Percentiles rank a stretch among this genome's conserved stretches.
These are phyloP conservation scores for Polietes domitor DNA, from an alignment of 2,888 invertebrate species.

Conservation along the genomic window DNA sequence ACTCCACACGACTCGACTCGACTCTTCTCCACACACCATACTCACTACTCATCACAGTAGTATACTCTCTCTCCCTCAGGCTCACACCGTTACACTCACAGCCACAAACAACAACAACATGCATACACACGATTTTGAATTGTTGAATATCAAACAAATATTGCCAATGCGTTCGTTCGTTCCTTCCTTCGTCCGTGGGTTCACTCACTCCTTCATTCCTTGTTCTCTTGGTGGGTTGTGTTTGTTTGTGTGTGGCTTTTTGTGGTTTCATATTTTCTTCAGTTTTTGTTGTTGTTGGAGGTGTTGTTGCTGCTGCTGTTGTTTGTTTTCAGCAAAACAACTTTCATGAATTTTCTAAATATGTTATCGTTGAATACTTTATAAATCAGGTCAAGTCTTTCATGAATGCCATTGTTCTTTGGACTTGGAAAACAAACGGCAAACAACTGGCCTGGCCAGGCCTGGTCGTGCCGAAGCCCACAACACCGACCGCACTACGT, in stretches of 20 bases:
- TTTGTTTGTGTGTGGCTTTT: conserved; percentile 18
- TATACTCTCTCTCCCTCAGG: background rate
- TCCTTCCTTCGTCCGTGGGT: background rate
- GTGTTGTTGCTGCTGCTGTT: background rate
- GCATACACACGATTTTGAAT: conserved; percentile 8
- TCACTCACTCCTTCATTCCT: background rate
- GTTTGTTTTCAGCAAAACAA: conserved; percentile 12
- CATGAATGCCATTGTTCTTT: conserved; percentile 42
- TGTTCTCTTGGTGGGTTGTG: background rate
- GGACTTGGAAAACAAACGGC: conserved; percentile 17
- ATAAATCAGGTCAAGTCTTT: conserved; percentile 60
- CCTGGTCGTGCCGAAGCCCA: too few species aligned
- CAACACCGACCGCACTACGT: background rate
- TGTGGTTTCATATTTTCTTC: conserved; percentile 39
- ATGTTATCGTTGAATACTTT: conserved; percentile 46
- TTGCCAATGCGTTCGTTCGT: conserved; percentile 33
- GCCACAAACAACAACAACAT: background rate
- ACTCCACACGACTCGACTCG: too few species aligned
- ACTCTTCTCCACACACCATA: too few species aligned
- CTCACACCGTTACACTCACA: background rate
- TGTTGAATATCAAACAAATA: conserved; percentile 47
- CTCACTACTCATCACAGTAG: too few species aligned
- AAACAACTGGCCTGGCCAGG: background rate
- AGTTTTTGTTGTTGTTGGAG: conserved; percentile 18
- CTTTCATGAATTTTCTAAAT: conserved; percentile 49